phyloP scores from a whole-genome alignment of 2,888 invertebrate species.

The Macaria notata region DNA sequence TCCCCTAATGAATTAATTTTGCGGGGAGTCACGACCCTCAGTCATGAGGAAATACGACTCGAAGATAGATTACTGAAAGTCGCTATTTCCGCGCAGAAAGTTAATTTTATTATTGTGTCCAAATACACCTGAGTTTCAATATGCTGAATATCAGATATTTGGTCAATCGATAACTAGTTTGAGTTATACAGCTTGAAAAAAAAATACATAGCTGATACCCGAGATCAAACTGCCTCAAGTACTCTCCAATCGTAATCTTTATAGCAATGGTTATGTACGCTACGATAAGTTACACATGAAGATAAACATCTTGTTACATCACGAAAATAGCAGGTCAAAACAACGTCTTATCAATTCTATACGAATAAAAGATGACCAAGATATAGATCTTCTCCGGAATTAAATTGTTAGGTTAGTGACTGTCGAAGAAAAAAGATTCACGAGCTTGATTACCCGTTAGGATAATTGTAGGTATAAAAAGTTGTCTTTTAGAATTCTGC shows the following conservation, averaged over 20 bases:
- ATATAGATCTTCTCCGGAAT: neutral
- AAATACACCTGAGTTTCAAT: too few species aligned
- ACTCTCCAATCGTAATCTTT: constrained; percentile 8
- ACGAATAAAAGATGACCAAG: neutral
- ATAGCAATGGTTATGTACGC: constrained; percentile 7
- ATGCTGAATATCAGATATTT: too few species aligned
- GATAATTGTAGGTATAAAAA: constrained; percentile 15
- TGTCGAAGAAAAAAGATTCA: constrained; percentile 18
- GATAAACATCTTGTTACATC: constrained; percentile 15
- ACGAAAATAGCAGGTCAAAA: constrained; percentile 1
- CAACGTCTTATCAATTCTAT: too few species aligned
- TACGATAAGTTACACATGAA: constrained; percentile 10
- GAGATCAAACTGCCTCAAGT: constrained; percentile 11
- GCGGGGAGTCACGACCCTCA: too few species aligned
- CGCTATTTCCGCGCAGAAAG: too few species aligned
- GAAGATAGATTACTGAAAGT: too few species aligned
- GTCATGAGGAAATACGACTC: too few species aligned
- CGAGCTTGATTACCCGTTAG: constrained; percentile 27
- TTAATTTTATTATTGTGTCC: too few species aligned
- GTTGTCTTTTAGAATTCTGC: constrained; percentile 18
- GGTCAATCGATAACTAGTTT: too few species aligned
- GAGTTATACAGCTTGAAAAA: too few species aligned
- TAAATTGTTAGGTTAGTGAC: constrained; percentile 7
- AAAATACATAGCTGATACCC: too few species aligned
- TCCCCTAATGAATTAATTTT: too few species aligned